Conservation (phyloP, 2,888 invertebrate species). For the Eupithecia abbreviata region DNA sequence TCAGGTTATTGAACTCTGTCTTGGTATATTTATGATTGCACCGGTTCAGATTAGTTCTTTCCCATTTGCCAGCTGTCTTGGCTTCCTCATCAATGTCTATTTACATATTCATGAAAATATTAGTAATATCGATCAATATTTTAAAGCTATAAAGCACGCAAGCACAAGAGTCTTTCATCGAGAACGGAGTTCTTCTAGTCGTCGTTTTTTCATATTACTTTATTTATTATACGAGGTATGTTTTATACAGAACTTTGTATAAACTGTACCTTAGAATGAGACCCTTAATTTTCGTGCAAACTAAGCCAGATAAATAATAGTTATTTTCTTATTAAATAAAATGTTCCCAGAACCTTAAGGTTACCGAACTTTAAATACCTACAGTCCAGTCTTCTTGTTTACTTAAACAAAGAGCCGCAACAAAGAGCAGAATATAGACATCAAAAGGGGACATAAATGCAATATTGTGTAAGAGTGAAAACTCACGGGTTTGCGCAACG, state of each 20-base stretch:
- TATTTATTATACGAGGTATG: background rate
- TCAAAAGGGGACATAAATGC: background rate
- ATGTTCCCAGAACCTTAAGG: background rate
- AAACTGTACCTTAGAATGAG: background rate
- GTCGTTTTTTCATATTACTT: background rate
- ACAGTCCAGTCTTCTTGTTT: no score
- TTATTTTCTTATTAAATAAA: background rate
- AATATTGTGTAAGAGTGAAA: background rate
- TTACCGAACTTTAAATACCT: background rate
- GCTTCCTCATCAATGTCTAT: background rate
- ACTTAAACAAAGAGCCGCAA: no score
- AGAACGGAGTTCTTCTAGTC: background rate
- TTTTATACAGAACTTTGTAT: background rate
- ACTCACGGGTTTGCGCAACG: slow-evolving; percentile 90
- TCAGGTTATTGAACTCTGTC: slow-evolving; percentile 19
- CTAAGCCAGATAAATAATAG: background rate
- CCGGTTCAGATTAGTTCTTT: slow-evolving; percentile 15
- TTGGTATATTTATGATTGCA: slow-evolving; percentile 12
- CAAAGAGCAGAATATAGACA: background rate
- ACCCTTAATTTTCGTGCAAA: background rate
- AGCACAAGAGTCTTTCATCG: background rate
- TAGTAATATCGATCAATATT: background rate
- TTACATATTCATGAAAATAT: background rate
- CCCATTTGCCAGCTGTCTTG: slow-evolving; percentile 22
- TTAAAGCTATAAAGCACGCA: background rate